Conservation (phyloP, 2,888 invertebrate species). For the Aphodius granarius region DNA sequence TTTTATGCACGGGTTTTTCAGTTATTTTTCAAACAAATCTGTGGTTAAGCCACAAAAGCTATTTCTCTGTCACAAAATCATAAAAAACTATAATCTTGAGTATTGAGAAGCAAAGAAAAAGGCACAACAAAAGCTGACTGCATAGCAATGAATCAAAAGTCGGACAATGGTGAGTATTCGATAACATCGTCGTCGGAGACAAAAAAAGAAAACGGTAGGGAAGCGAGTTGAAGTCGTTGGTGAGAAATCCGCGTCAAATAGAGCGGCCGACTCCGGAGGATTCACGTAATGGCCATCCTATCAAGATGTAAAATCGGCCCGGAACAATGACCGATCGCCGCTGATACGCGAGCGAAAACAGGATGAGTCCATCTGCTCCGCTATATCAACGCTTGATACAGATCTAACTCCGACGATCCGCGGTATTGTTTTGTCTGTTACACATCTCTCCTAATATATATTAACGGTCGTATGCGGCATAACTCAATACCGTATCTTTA, state of each 20-base stretch:
- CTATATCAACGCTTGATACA: constrained; percentile 28
- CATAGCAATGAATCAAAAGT: not conserved
- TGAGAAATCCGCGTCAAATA: constrained; percentile 39
- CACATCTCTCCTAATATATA: constrained; percentile 35
- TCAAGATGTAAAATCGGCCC: constrained; percentile 46
- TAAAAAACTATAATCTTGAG: too few relatives aligned
- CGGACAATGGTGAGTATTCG: not conserved
- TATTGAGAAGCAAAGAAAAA: too few relatives aligned
- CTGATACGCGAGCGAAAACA: constrained; percentile 36
- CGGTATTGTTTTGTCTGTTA: constrained; percentile 26
- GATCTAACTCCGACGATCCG: constrained; percentile 19
- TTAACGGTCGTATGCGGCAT: constrained; percentile 37
- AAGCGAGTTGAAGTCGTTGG: constrained; percentile 31
- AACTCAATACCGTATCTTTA: constrained; percentile 46
- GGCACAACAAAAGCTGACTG: too few relatives aligned
- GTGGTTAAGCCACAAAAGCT: too few relatives aligned
- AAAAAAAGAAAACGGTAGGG: constrained; percentile 22
- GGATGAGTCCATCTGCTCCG: constrained; percentile 39
- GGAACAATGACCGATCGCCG: constrained; percentile 48
- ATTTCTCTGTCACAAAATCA: too few relatives aligned
- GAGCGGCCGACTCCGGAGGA: constrained; percentile 38
- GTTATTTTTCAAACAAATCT: too few relatives aligned
- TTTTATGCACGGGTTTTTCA: too few relatives aligned
- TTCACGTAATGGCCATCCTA: constrained; percentile 36
- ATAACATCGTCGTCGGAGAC: not conserved